Evolutionary conservation across 2,888 invertebrate species (phyloP), one percentile per base, ranked within the genome.

Genomic region (Amphipyra tragopoginis): DNA sequence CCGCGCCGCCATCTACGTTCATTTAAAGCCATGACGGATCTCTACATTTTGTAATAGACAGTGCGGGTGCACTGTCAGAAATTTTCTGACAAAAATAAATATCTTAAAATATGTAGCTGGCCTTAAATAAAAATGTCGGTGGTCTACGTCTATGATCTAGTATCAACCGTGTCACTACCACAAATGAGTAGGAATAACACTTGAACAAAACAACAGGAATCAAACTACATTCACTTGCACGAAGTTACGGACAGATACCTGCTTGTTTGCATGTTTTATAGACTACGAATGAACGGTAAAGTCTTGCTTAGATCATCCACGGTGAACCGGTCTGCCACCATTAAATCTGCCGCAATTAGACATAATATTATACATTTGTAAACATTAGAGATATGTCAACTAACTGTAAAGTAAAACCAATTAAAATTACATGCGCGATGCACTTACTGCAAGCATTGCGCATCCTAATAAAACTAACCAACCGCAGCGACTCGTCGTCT

Each of bases 271-370:
- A 83, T 81, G 55, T 64, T 85, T 92, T 93, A 95, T 86, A 95
- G 90, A 91, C 90, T 92, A 93, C 91, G 94, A 79, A 95, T 91
- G 87, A 87, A 94, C 78, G 95, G 95, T 87, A 93, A 90, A 81
- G 90, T 92, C 89, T 85, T 91, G 92, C 93, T 93, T 85, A 93
- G 80, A 86, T 91, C 92, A 78, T 87, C 93, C 88, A 95, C 91
- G 84, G 91, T 90, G 86, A 95, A 85, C 67, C 81, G 83, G 88
- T 94, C 94, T 73, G 82, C 89, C 91, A 95, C 74, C 95, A 95
- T 94, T 88, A 94, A 89, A 95, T 95, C 95, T 95, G 95, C 82
- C 86, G 82, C 88, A 86, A 90, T 81, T 83, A 86, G 81, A 89
- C 60, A 83, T 61, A 52, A 64, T 57, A 79, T 84, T 83, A 82